Percentiles rank a stretch among this genome's conserved stretches.
Evolutionary conservation across 2,888 invertebrate genomes (phyloP).

Genomic region (Pristionchus japonicus): DNA sequence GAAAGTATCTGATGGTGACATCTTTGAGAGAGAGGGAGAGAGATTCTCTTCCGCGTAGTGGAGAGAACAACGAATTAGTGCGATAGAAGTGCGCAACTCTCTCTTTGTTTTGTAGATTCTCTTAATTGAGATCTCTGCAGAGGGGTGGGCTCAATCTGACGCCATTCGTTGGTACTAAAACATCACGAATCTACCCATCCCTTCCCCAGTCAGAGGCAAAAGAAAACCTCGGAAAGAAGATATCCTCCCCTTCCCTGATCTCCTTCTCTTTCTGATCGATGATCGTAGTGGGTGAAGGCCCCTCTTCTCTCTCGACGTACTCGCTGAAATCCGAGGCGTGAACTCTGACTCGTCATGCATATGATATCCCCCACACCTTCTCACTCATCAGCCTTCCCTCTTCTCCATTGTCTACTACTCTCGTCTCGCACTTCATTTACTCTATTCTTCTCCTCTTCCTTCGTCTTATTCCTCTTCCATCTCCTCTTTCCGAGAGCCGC

Average conservation of each 20-base stretch:
- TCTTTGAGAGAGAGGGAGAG: not conserved
- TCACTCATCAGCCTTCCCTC: not conserved
- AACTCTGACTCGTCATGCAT: constrained; percentile 34
- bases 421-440: constrained; percentile 30
- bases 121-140: no score
- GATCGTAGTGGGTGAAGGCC: not conserved
- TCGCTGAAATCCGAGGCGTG: constrained; percentile 32
- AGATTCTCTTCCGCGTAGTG: not conserved
- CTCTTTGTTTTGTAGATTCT: no score
- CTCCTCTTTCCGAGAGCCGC: no score
- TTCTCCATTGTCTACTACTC: not conserved
- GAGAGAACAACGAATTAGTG: not conserved
- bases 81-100: no score
- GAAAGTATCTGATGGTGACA: constrained; percentile 28
- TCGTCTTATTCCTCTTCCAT: not conserved
- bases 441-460: constrained; percentile 10
- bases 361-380: constrained; percentile 36
- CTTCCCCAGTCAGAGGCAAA: no score
- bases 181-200: no score
- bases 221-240: no score
- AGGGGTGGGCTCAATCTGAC: no score
- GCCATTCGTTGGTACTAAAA: no score
- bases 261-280: no score
- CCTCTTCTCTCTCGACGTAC: not conserved
- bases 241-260: no score